Evolutionary conservation across 2,113 vertebrate species (phyloP), one percentile per base, ranked within the genome.

Genomic region (Proterorhinus semilunaris): DNA sequence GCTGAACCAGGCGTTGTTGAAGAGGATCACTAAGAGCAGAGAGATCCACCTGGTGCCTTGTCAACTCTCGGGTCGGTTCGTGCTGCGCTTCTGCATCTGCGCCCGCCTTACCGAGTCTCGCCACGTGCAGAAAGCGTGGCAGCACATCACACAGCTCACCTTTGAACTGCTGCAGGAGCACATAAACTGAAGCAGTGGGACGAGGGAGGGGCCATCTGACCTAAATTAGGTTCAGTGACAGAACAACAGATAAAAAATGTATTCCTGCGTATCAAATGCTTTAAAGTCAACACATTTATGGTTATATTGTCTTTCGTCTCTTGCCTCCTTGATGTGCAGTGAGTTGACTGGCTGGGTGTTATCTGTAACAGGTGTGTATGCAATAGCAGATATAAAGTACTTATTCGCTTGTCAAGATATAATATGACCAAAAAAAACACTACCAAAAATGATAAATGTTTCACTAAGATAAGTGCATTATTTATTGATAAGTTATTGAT

Each of bases 21-120:
- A 96, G 83, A 93, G 68, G 67, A 96, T 99, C 83, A 96, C 93
- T 27, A 70, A 78, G 0, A 75, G 84, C 86, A 93, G 86, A 77
- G 94, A 93, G 87, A 98, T 99, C 82, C 96, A 99, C 82, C 86
- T 99, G 82, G 97, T 99, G 1, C 96, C 96, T 0, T 97, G 95
- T 59, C 87, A 91, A 81, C 92, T 98, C 75, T 86, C 88, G 4
- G 94, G 88, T 58, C 86, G 68, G 74, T 97, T 97, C 45, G 95
- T 98, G 78, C 90, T 99, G 49, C 95, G 96, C 2, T 95, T 99
- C 1, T 96, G 94, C 51, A 48, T 99, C 76, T 98, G 97, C 10
- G 84, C 95, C 8, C 93, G 93, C 55, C 76, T 67, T 0, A 93
- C 93, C 5, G 94, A 96, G 59, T 93, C 92, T 2, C 71, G 72